A percentile compares a stretch with the other conserved stretches of the same genome.
phyloP scores from a whole-genome alignment of 2,888 invertebrate species.

The Carterocephalus palaemon region DNA sequence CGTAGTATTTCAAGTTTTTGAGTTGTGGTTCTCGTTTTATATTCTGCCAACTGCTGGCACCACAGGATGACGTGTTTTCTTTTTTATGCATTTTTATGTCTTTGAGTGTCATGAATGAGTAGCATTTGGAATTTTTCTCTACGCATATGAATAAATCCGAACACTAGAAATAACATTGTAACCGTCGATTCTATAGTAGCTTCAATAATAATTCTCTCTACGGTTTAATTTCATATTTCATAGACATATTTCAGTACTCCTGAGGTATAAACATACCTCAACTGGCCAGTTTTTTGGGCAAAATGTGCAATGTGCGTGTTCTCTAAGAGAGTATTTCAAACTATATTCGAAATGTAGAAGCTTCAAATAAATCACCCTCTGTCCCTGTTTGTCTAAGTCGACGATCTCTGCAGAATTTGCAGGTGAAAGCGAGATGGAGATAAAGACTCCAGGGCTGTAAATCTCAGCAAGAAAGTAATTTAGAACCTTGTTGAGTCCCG shows the following conservation, averaged over 20 bases:
- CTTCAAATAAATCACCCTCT: slow-evolving; percentile 5
- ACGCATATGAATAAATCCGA: too few relatives aligned
- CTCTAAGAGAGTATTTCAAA: too few relatives aligned
- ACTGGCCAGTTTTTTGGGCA: too few relatives aligned
- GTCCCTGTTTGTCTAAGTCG: not conserved
- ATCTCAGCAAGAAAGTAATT: slow-evolving; percentile 10
- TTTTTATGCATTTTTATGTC: slow-evolving; percentile 15
- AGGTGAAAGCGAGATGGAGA: slow-evolving; percentile 4
- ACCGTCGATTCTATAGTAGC: too few relatives aligned
- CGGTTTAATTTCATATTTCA: too few relatives aligned
- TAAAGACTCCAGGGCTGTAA: slow-evolving; percentile 12
- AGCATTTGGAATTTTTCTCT: not conserved
- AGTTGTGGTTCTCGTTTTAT: slow-evolving; percentile 21
- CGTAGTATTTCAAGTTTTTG: slow-evolving; percentile 30
- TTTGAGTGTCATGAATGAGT: slow-evolving; percentile 1
- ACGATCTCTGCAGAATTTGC: not conserved
- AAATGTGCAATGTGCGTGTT: too few relatives aligned
- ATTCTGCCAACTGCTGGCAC: slow-evolving; percentile 16
- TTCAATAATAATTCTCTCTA: too few relatives aligned
- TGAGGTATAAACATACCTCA: too few relatives aligned
- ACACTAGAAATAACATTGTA: too few relatives aligned
- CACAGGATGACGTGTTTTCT: slow-evolving; percentile 3
- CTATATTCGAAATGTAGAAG: not conserved
- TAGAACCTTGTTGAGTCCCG: slow-evolving; percentile 8
- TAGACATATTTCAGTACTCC: too few relatives aligned